Base-by-base conservation (phyloP, 2,888 invertebrate species). In the Mantis religiosa region DNA sequence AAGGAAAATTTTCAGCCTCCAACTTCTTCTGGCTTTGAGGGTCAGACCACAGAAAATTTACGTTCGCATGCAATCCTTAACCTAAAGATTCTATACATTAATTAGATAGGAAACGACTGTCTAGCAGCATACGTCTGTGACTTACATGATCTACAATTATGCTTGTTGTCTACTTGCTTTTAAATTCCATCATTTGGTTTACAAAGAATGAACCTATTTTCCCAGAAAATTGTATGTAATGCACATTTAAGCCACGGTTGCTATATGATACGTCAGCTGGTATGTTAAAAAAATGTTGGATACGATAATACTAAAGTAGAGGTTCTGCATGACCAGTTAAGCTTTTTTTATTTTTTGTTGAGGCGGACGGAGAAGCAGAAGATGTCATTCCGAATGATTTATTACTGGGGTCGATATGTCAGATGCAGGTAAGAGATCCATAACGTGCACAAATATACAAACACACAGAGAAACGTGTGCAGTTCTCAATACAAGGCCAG, bases 361-460 rank as follows among this genome's bases (percentile, higher is more conserved):
- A 20, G 25, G 54, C 54, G 54, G 25, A 71, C 25, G 54, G 54
- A 20, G 54, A 86, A 86, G 81, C 81, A 86, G 28, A 28, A 30
- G 86, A 28, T 86, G 86, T 86, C 86, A 86, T 85, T 47, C 27
- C 54, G 54, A 12, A 81, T 86, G 86, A 86, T 86, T 71, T 86
- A 86, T 86, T 71, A 30, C 54, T 7, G 15, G 81, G 86, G 86
- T 86, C 86, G 81, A 86, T 86, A 81, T 71, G 81, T 86, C 71
- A 86, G 86, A 71, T 86, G 25, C 34, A 71, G 54, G 54, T 71
- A 71, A 71, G 54, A 71, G 54, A 71, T 71, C 54, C 54, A 54
- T 41, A 12, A 20, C 54, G 4, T 15, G 15, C 54, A 71, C 20
- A 71, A 15, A 71, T 25, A 71, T 25, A 71, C 54, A 71, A 71